Base-by-base conservation (phyloP, 23 tunicate genomes). In the Oikopleura albicans region DNA sequence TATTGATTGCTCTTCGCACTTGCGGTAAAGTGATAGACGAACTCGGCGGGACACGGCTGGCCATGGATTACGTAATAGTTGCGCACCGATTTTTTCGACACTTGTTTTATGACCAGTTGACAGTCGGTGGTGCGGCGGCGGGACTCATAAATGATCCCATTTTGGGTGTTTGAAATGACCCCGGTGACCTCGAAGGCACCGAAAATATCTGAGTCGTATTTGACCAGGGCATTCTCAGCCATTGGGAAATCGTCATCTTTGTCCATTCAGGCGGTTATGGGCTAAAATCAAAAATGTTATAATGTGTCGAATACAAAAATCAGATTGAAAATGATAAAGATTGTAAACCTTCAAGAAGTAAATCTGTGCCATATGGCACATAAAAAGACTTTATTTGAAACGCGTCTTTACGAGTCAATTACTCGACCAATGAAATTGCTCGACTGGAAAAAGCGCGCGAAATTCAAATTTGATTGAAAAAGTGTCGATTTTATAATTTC, bases 111-210 rank as follows among this genome's bases (percentile, higher is more conserved):
- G 31, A 71, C 79, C 4, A 71, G 35, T 4, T 71, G 79, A 29
- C 4, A 16, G 37, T 71, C 79, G 31, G 28, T 71, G 33, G 79
- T 71, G 33, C 79, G 79, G 27, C 79, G 79, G 34, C 35, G 27
- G 34, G 79, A 71, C 37, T 71, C 79, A 37, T 71, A 71, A 29
- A 71, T 71, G 35, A 71, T 71, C 4, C 79, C 79, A 71, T 71
- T 71, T 29, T 71, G 79, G 4, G 79, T 71, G 79, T 71, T 71
- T 2, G 79, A 71, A 71, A 71, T 71, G 79, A 71, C 79, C 33
- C 79, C 35, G 79, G 79, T 71, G 79, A 71, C 79, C 35, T 71
- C 79, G 79, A 71, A 71, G 37, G 79, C 79, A 29, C 79, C 79
- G 37, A 71, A 71, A 71, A 71, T 71, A 29, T 71, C 79, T 22